These are phyloP conservation scores for Microctenopoma lineatum DNA, from an alignment of 2,797 vertebrate genomes.

Conservation along the genomic window DNA sequence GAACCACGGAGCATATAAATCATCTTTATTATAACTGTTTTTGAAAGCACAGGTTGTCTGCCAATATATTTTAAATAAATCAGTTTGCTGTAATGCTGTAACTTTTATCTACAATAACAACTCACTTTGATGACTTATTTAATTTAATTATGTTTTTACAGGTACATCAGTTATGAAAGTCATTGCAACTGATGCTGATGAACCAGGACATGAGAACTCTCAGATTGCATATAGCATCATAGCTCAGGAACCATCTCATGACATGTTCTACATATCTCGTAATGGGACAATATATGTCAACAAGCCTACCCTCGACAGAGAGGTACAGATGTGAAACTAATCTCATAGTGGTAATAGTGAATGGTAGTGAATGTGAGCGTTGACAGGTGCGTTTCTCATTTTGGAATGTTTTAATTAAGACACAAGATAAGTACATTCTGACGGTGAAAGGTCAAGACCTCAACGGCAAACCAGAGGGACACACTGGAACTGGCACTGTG, in stretches of 20 bases:
- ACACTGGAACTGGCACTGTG: slow-evolving; percentile 71
- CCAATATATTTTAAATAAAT: no score
- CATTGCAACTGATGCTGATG: slow-evolving; percentile 88
- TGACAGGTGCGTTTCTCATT: slow-evolving; percentile 13
- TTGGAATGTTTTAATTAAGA: slow-evolving; percentile 29
- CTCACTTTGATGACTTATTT: no score
- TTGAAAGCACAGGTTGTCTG: no score
- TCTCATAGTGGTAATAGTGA: not conserved
- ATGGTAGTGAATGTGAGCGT: not conserved
- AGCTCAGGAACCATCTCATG: slow-evolving; percentile 74
- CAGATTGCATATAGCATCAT: slow-evolving; percentile 84
- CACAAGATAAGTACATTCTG: slow-evolving; percentile 81
- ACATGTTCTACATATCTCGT: slow-evolving; percentile 79
- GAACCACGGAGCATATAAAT: no score
- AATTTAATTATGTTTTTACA: slow-evolving; percentile 66
- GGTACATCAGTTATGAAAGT: slow-evolving; percentile 85
- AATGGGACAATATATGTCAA: slow-evolving; percentile 82
- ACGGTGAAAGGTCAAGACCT: slow-evolving; percentile 85
- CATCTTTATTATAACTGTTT: no score
- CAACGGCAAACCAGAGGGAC: slow-evolving; percentile 70
- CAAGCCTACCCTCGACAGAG: slow-evolving; percentile 87
- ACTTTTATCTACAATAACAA: no score
- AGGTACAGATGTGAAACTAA: slow-evolving; percentile 86
- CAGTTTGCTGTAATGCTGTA: no score
- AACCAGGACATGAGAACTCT: slow-evolving; percentile 83